phyloP scores from a whole-genome alignment of 2,113 vertebrate genomes.

The Argyrosomus japonicus region DNA sequence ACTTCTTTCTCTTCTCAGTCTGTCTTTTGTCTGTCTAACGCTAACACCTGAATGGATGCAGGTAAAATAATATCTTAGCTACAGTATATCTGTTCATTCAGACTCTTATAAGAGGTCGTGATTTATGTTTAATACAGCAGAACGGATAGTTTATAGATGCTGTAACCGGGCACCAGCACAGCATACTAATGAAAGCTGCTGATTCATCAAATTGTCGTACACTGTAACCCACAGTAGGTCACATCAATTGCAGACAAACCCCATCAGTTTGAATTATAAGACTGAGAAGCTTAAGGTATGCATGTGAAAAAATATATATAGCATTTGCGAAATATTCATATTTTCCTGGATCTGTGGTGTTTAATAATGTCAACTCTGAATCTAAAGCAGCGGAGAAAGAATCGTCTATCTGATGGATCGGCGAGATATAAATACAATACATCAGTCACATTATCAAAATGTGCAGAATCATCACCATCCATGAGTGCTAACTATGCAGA shows the following conservation, averaged over 20 bases:
- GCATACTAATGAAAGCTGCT: slow-evolving; percentile 60
- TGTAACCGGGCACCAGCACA: slow-evolving; percentile 32
- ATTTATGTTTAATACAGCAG: slow-evolving; percentile 25
- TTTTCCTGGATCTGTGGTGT: slow-evolving; percentile 27
- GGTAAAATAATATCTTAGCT: slow-evolving; percentile 12
- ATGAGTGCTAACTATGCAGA: slow-evolving; percentile 68
- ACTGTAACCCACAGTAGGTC: slow-evolving; percentile 39
- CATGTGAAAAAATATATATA: slow-evolving; percentile 20
- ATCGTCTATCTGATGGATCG: not conserved
- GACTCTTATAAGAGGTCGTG: not conserved
- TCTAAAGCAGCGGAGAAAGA: slow-evolving; percentile 13
- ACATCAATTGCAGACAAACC: slow-evolving; percentile 54
- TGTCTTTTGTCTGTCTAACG: not conserved
- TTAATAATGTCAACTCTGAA: slow-evolving; percentile 42
- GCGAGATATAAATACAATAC: not conserved
- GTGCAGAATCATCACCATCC: slow-evolving; percentile 65
- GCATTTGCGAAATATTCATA: slow-evolving; percentile 53
- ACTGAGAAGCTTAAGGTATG: slow-evolving; percentile 5
- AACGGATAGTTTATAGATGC: slow-evolving; percentile 46
- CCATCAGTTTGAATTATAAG: slow-evolving; percentile 32
- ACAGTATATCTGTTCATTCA: not conserved
- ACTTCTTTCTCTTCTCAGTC: slow-evolving; percentile 16
- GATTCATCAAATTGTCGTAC: slow-evolving; percentile 65
- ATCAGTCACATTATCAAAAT: no score
- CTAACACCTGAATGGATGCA: slow-evolving; percentile 11